A percentile compares a stretch with the other conserved stretches of the same genome.
Evolutionary conservation across 2,113 vertebrate genomes (phyloP).

Genomic region (Calidris pugnax): DNA sequence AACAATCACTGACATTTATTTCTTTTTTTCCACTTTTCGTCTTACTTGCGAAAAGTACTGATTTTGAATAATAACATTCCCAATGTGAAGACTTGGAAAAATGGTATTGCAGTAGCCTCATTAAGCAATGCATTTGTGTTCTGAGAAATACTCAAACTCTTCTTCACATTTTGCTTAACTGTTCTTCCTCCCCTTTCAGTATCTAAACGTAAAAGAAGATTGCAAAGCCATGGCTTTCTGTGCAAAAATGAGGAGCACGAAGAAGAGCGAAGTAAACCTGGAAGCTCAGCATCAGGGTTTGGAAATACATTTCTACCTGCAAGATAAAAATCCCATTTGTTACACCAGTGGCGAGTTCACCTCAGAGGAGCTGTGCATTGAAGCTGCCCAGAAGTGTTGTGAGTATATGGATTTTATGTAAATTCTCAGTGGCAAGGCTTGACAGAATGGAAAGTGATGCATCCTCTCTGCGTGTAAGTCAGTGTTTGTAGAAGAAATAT

Average conservation of each 20-base stretch:
- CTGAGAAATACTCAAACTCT: neutral
- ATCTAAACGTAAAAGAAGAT: conserved; percentile 84
- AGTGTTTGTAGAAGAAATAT: neutral
- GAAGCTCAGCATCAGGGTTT: conserved; percentile 79
- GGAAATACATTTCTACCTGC: conserved; percentile 87
- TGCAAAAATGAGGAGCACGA: conserved; percentile 91
- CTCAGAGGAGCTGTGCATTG: conserved; percentile 86
- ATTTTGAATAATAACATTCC: neutral
- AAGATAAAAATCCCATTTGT: conserved; percentile 75
- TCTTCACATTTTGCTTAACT: neutral
- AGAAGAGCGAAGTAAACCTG: conserved; percentile 72
- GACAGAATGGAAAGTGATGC: neutral
- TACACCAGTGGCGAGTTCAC: conserved; percentile 82
- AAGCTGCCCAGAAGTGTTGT: conserved; percentile 89
- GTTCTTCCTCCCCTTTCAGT: conserved; percentile 59
- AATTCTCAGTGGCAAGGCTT: neutral
- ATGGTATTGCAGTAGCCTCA: neutral
- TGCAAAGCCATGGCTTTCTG: conserved; percentile 94
- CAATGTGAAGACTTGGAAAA: neutral
- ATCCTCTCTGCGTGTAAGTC: neutral
- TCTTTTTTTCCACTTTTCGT: neutral
- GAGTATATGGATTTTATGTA: conserved; percentile 57
- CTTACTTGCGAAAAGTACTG: neutral
- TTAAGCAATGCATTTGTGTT: neutral
- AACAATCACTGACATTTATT: neutral